phyloP scores from a whole-genome alignment of 2,113 vertebrate genomes.

The Corythornis vintsioides region DNA sequence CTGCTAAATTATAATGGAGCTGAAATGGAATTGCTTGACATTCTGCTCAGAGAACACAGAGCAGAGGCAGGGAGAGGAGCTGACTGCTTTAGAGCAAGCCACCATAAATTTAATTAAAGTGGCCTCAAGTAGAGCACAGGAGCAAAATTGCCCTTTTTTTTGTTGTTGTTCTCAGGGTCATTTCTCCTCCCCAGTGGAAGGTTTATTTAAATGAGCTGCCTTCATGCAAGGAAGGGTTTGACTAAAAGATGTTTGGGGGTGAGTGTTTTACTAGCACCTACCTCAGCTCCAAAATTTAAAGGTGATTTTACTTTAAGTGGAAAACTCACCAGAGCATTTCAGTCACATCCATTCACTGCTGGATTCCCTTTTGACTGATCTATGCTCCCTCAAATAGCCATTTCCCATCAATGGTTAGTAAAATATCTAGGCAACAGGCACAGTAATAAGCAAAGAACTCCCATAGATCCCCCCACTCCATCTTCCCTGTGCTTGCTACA shows the following conservation, averaged over 20 bases:
- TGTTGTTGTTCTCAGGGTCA: not conserved
- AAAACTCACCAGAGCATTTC: not conserved
- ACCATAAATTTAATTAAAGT: not conserved
- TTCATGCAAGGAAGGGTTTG: not conserved
- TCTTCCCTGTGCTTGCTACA: not conserved
- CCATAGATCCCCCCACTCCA: accelerated
- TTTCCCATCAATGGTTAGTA: not conserved
- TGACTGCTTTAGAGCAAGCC: not conserved
- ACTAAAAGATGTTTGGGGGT: not conserved
- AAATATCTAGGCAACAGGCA: not conserved
- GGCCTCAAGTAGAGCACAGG: not conserved
- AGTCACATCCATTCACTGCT: not conserved
- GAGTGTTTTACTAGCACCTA: not conserved
- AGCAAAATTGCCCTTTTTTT: not conserved
- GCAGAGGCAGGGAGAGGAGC: not conserved
- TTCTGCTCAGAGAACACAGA: not conserved
- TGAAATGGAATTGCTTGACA: slow-evolving; percentile 5
- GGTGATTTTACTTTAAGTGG: not conserved
- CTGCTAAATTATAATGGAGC: not conserved
- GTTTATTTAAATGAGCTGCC: not conserved
- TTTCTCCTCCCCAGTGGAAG: not conserved
- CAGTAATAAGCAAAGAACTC: not conserved
- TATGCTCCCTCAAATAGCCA: not conserved
- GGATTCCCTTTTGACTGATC: not conserved
- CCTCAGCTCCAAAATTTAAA: not conserved